Conservation (phyloP, 2,888 invertebrate species). For the Hirudinaria manillensis region DNA sequence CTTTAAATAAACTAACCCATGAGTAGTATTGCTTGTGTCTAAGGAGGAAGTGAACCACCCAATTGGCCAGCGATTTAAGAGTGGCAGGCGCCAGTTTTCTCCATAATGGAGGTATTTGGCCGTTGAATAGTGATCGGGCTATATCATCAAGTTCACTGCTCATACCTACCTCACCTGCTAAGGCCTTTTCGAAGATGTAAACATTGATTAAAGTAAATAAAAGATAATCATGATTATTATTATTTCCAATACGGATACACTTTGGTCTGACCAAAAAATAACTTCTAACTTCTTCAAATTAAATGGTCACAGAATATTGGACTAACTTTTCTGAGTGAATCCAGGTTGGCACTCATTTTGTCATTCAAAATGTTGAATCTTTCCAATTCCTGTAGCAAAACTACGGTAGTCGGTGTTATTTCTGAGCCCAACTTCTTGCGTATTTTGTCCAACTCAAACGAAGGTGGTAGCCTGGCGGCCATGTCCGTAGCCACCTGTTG, state of each 20-base stretch:
- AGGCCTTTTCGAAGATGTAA: slow-evolving; percentile 58
- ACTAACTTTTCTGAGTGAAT: slow-evolving; percentile 60
- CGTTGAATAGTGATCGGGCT: slow-evolving; percentile 75
- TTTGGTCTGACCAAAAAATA: no score
- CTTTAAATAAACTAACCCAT: slow-evolving; percentile 66
- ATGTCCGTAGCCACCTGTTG: slow-evolving; percentile 73
- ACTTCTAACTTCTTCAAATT: no score
- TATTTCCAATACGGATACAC: neutral
- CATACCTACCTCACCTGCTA: slow-evolving; percentile 88
- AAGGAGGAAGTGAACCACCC: slow-evolving; percentile 78
- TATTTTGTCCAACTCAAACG: slow-evolving; percentile 74
- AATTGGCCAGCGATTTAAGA: slow-evolving; percentile 75
- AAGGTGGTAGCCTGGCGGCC: slow-evolving; percentile 67
- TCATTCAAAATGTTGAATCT: slow-evolving; percentile 74
- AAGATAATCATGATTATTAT: neutral
- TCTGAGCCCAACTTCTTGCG: slow-evolving; percentile 72
- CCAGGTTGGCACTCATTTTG: slow-evolving; percentile 67
- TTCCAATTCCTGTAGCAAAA: slow-evolving; percentile 78
- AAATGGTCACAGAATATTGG: neutral
- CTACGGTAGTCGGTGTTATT: slow-evolving; percentile 76
- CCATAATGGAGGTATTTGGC: slow-evolving; percentile 76
- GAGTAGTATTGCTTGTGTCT: slow-evolving; percentile 68
- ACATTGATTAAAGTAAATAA: neutral
- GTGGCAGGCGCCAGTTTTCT: slow-evolving; percentile 74
- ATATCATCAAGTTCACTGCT: slow-evolving; percentile 76